Conservation (phyloP, 2,797 vertebrate genomes). For the Coracias cyanogaster region DNA sequence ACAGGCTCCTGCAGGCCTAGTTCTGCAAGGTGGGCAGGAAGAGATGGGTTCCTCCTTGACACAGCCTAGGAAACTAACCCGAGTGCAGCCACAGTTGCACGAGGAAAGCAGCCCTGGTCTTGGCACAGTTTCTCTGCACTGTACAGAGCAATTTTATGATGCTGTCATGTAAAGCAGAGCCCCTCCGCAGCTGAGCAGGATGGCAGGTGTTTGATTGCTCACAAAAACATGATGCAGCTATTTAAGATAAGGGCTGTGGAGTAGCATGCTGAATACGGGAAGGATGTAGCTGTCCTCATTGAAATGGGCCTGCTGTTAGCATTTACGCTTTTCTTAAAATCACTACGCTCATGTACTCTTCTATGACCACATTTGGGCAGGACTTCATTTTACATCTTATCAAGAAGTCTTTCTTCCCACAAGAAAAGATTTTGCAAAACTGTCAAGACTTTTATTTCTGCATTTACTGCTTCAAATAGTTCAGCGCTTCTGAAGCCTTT, state of each 20-base stretch:
- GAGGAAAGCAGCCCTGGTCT: not conserved
- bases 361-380: not conserved
- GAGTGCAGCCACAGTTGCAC: not conserved
- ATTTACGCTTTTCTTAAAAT: not conserved
- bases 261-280: accelerated
- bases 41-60: not conserved
- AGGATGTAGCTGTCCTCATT: not conserved
- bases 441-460: not conserved
- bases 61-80: not conserved
- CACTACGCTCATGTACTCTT: not conserved
- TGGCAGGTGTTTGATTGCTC: not conserved
- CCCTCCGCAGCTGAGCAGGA: not conserved
- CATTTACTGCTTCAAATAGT: not conserved
- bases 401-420: not conserved
- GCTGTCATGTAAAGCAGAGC: not conserved
- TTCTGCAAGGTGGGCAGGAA: not conserved
- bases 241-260: not conserved
- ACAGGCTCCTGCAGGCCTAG: not conserved
- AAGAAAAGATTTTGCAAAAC: not conserved
- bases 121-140: not conserved
- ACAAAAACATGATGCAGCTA: not conserved
- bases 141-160: not conserved
- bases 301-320: not conserved
- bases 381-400: not conserved
- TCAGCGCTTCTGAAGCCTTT: not conserved